Evolutionary conservation across 2,888 invertebrate species (phyloP).

Genomic region (Oligia latruncula): DNA sequence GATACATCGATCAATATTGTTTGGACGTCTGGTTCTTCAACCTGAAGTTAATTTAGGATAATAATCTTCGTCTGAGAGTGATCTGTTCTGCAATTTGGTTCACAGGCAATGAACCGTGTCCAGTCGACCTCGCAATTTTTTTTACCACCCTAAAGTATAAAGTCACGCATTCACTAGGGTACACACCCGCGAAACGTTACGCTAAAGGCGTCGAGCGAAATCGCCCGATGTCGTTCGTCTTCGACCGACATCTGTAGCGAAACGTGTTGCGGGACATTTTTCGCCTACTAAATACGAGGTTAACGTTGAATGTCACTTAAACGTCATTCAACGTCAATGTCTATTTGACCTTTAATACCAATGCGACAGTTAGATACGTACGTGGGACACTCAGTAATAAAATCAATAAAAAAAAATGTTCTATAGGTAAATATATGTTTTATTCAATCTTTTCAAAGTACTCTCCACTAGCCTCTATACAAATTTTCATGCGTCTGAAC

Average conservation of each 20-base stretch:
- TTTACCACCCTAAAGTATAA: no score
- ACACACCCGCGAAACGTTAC: no score
- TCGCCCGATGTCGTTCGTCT: background rate
- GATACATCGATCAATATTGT: conserved; percentile 48
- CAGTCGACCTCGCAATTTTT: background rate
- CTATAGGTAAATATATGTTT: no score
- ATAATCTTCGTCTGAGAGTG: conserved; percentile 16
- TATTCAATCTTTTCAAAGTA: no score
- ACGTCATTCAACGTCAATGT: background rate
- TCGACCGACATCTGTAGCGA: background rate
- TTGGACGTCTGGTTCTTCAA: conserved; percentile 44
- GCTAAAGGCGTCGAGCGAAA: background rate
- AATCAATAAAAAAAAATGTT: no score
- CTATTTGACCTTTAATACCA: background rate
- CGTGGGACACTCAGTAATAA: no score
- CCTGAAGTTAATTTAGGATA: conserved; percentile 37
- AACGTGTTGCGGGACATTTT: background rate
- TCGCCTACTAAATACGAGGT: background rate
- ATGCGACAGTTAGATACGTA: background rate
- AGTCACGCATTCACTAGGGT: background rate
- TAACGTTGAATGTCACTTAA: background rate
- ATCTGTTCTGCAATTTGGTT: conserved; percentile 11
- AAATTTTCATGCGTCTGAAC: no score
- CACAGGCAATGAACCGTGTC: conserved; percentile 3
- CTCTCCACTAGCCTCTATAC: no score